These are phyloP conservation scores for Lasioglossum morio DNA, from an alignment of 2,888 invertebrate species.

Conservation along the genomic window DNA sequence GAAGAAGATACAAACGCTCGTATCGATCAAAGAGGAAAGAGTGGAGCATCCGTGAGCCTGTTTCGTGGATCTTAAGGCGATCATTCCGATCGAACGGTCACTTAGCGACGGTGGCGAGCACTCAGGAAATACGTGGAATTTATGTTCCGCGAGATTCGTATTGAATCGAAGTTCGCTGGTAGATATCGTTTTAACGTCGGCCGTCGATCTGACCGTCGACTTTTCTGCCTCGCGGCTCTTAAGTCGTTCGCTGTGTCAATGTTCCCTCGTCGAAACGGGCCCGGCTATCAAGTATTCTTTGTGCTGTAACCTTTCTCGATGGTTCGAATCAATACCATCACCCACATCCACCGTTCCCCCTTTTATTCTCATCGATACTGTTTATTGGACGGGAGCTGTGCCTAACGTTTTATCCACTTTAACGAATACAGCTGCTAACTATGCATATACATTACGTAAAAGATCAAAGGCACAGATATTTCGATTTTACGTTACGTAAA, in stretches of 20 bases:
- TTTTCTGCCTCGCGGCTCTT: constrained; percentile 7
- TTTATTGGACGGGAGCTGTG: background rate
- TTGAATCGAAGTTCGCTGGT: constrained; percentile 9
- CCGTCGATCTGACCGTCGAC: constrained; percentile 21
- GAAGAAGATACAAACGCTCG: background rate
- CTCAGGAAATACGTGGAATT: constrained; percentile 29
- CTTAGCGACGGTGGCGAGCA: constrained; percentile 1
- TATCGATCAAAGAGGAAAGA: background rate
- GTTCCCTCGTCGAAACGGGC: background rate
- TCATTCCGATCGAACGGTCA: constrained; percentile 18
- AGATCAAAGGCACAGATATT: background rate
- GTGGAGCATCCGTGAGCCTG: background rate
- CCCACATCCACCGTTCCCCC: background rate
- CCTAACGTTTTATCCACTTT: background rate
- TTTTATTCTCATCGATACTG: constrained; percentile 1
- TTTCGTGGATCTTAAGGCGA: constrained; percentile 14
- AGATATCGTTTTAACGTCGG: constrained; percentile 20
- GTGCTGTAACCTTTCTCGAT: background rate
- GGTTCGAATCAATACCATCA: background rate
- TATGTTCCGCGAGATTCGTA: constrained; percentile 27
- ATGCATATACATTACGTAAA: background rate
- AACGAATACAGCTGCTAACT: background rate
- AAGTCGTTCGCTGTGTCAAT: constrained; percentile 18
- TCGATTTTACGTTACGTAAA: background rate
- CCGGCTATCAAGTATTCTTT: background rate